Evolutionary conservation across 1,140 invertebrate genomes (phyloP).

Genomic region (Cephus cinctus): DNA sequence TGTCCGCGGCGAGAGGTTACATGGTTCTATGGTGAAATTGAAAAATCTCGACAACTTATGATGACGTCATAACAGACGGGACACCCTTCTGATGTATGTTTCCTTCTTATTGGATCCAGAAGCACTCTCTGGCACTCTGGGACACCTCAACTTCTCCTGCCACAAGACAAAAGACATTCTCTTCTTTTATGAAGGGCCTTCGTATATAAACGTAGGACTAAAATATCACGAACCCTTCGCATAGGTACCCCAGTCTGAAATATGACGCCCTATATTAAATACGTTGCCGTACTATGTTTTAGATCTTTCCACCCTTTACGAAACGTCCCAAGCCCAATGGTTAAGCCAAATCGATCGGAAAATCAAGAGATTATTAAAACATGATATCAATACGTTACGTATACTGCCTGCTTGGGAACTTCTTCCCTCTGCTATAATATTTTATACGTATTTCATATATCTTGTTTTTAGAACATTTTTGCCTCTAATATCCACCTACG

Average conservation of each 20-base stretch:
- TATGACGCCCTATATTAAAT: slow-evolving; percentile 30
- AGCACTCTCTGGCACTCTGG: background rate
- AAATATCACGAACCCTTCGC: slow-evolving; percentile 10
- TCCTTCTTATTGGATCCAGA: slow-evolving; percentile 13
- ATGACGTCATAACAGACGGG: slow-evolving; percentile 12
- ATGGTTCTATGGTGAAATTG: slow-evolving; percentile 22
- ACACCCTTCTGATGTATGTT: slow-evolving; percentile 7
- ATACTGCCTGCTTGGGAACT: too few species aligned
- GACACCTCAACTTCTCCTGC: background rate
- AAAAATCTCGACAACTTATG: slow-evolving; percentile 19
- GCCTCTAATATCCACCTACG: too few species aligned
- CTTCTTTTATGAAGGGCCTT: slow-evolving; percentile 10
- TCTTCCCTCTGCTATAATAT: too few species aligned
- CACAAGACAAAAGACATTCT: slow-evolving; percentile 16
- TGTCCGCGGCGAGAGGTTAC: slow-evolving; percentile 5
- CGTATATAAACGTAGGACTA: slow-evolving; percentile 7
- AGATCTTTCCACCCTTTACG: slow-evolving; percentile 21
- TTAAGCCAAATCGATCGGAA: slow-evolving; percentile 30
- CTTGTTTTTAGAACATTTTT: too few species aligned
- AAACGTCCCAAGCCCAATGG: background rate
- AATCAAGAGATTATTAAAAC: slow-evolving; percentile 32
- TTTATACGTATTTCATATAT: too few species aligned
- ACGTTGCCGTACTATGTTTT: slow-evolving; percentile 18
- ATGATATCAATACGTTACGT: slow-evolving; percentile 16
- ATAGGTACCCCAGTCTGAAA: slow-evolving; percentile 21